phyloP scores from a whole-genome alignment of 2,797 vertebrate genomes.

The Tinamus major region DNA sequence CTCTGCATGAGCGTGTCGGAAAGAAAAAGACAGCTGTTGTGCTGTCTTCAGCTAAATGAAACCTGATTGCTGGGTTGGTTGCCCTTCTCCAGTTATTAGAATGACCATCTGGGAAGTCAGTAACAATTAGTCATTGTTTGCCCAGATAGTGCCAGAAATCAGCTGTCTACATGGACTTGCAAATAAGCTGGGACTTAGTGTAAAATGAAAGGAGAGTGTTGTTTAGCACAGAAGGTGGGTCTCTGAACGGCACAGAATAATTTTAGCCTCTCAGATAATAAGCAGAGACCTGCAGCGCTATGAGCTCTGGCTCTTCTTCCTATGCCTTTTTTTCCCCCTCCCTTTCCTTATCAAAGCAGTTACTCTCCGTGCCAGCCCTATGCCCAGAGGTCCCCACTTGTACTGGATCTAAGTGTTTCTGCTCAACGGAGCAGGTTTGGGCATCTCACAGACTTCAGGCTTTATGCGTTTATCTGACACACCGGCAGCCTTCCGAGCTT shows the following conservation, averaged over 20 bases:
- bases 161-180: neutral
- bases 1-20: conserved; percentile 6
- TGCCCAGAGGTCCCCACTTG: neutral
- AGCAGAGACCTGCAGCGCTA: neutral
- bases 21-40: conserved; percentile 63
- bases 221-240: neutral
- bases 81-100: conserved; percentile 62
- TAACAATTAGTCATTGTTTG: conserved; percentile 61
- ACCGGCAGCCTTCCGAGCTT: neutral
- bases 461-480: neutral
- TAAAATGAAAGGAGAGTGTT: neutral
- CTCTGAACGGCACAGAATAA: neutral
- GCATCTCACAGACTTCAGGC: neutral
- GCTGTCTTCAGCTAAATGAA: conserved; percentile 54
- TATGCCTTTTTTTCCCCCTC: neutral
- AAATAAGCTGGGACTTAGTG: neutral
- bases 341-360: neutral
- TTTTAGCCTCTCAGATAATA: neutral
- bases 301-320: neutral
- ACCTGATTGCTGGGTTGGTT: conserved; percentile 42
- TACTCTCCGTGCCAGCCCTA: neutral
- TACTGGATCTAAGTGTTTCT: neutral
- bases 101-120: conserved; percentile 72
- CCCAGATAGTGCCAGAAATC: conserved; percentile 50
- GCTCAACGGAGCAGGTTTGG: neutral